Evolutionary conservation across 1,140 invertebrate species (phyloP), one percentile per base, ranked within the genome.

Genomic region (Parapsyche elsis): DNA sequence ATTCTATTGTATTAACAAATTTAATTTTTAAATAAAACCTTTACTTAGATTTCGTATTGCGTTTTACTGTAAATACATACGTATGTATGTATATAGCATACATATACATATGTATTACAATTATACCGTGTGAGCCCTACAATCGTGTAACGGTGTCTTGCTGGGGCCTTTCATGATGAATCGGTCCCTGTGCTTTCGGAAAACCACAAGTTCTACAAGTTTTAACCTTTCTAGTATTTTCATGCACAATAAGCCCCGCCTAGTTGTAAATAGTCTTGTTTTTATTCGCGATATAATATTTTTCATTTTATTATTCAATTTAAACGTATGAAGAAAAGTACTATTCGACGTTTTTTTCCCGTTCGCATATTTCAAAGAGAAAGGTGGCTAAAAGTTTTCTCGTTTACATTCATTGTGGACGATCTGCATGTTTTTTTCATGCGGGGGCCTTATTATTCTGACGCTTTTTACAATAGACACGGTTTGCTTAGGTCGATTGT

Each of bases 401-500:
- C 57, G 57, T 61, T 61, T 61, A 21, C 57, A 61, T 61, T 61
- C 57, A 21, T 61, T 61, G 57, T 21, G 57, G 57, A 9, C 57
- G 57, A 61, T 61, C 57, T 61, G 57, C 21, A 61, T 61, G 57
- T 61, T 19, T 61, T 9, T 38, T 38, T 38, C 30, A 38, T 38
- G 57, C 9, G n/a, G 57, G 53, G 57, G 16, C 57, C 57, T 61
- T 61, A 61, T 61, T 61, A 61, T 61, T 61, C 57, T 21, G 57
- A 16, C 57, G 57, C 57, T 61, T 61, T 61, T 61, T 61, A 21
- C 57, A 21, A 61, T 61, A 19, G 57, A 5, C 57, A 61, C 9
- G 21, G 57, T 61, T 61, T 61, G 57, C 57, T 61, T 61, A 61
- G 57, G 57, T 61, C 57, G 57, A 61, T 61, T 61, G 57, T 61